Evolutionary conservation across 2,888 invertebrate species (phyloP).

Genomic region (Sussaba pulchella): DNA sequence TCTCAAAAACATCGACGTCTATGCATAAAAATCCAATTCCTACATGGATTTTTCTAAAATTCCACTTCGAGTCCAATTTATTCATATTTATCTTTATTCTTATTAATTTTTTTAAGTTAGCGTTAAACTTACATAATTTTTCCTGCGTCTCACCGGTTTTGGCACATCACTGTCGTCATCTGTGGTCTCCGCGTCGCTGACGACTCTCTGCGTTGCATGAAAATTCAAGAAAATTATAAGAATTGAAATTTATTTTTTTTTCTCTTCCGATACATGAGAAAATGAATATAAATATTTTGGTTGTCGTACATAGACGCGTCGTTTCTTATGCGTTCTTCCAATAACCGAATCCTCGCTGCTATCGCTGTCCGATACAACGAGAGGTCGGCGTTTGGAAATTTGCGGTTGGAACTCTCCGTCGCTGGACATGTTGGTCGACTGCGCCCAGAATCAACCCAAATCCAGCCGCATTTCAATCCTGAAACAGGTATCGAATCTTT

Average conservation of each 20-base stretch:
- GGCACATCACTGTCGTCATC: constrained; percentile 77
- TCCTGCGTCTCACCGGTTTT: constrained; percentile 73
- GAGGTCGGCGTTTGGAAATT: constrained; percentile 76
- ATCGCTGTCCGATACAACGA: constrained; percentile 77
- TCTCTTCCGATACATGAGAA: background rate
- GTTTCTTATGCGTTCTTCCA: constrained; percentile 73
- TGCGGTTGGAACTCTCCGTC: constrained; percentile 76
- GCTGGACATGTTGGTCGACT: constrained; percentile 77
- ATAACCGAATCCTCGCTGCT: constrained; percentile 79
- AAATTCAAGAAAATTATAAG: constrained; percentile 6
- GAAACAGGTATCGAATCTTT: background rate
- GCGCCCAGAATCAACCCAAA: constrained; percentile 39
- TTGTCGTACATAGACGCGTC: constrained; percentile 77
- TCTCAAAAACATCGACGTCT: too few species aligned
- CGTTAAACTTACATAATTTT: constrained; percentile 75
- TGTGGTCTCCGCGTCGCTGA: constrained; percentile 85
- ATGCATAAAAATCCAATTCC: too few species aligned
- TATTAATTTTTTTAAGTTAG: background rate
- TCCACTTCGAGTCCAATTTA: too few species aligned
- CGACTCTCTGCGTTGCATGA: constrained; percentile 85
- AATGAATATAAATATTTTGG: background rate
- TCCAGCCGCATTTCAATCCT: constrained; percentile 38
- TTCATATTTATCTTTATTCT: too few species aligned
- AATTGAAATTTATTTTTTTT: constrained; percentile 7
- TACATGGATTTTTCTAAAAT: too few species aligned